These are phyloP conservation scores for Smithornis capensis DNA, from an alignment of 2,113 vertebrate genomes.

Conservation along the genomic window DNA sequence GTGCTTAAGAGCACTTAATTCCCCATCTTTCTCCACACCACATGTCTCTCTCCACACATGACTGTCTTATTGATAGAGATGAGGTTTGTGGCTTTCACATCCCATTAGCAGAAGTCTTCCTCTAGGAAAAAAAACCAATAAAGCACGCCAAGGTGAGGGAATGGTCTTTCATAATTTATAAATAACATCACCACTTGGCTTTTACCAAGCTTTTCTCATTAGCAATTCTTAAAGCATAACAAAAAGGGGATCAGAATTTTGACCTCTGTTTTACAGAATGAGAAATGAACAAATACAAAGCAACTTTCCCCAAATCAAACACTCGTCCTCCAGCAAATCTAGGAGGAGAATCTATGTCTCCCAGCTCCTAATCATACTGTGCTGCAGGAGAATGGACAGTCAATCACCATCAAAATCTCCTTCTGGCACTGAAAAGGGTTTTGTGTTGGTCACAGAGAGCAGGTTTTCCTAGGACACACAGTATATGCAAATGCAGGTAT, in stretches of 20 bases:
- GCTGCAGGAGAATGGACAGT: background rate
- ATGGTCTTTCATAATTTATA: background rate
- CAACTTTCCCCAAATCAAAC: background rate
- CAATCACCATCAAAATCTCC: background rate
- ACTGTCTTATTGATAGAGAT: background rate
- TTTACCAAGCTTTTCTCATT: background rate
- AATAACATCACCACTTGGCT: background rate
- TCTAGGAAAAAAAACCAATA: background rate
- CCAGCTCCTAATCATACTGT: background rate
- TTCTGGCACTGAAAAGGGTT: background rate
- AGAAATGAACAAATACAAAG: background rate
- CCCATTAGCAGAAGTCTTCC: background rate
- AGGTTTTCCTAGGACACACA: background rate
- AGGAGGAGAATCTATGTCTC: background rate
- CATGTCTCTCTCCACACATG: background rate
- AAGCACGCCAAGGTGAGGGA: background rate
- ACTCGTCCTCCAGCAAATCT: background rate
- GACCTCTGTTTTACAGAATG: background rate
- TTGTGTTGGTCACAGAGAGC: background rate
- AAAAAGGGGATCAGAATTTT: background rate
- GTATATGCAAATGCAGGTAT: background rate
- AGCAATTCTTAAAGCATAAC: background rate
- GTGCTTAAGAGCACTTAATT: background rate
- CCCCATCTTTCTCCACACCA: background rate
- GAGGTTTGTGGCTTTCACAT: constrained; percentile 13